Conservation (phyloP, 2,888 invertebrate genomes). For the Tineola bisselliella region DNA sequence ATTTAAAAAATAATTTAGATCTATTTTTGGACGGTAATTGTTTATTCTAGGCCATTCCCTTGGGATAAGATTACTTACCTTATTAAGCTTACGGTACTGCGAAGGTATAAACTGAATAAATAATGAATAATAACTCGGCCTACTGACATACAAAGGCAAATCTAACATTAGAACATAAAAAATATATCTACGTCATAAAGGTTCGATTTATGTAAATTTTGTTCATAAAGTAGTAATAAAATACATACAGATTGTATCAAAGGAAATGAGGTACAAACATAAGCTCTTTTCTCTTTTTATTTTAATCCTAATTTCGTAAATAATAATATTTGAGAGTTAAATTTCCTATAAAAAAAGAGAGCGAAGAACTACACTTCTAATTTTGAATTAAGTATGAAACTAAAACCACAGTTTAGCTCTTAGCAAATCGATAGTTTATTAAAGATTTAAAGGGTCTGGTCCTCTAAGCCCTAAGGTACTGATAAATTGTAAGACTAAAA, state of each 20-base stretch:
- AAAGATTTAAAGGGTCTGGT: too few species aligned
- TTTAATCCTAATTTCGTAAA: too few species aligned
- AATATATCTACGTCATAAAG: background rate
- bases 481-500: too few species aligned
- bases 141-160: background rate
- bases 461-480: too few species aligned
- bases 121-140: background rate
- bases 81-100: background rate
- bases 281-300: background rate
- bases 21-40: background rate
- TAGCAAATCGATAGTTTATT: too few species aligned
- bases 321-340: too few species aligned
- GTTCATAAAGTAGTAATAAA: background rate
- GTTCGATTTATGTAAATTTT: background rate
- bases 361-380: too few species aligned
- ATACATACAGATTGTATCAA: background rate
- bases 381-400: too few species aligned
- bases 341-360: too few species aligned
- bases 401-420: too few species aligned
- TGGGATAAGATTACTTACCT: background rate
- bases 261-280: background rate
- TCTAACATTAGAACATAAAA: background rate
- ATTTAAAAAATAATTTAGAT: background rate
- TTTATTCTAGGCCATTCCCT: background rate
- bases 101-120: background rate